Conservation (phyloP, 2,888 invertebrate genomes). For the Prosopocoilus inquinatus region DNA sequence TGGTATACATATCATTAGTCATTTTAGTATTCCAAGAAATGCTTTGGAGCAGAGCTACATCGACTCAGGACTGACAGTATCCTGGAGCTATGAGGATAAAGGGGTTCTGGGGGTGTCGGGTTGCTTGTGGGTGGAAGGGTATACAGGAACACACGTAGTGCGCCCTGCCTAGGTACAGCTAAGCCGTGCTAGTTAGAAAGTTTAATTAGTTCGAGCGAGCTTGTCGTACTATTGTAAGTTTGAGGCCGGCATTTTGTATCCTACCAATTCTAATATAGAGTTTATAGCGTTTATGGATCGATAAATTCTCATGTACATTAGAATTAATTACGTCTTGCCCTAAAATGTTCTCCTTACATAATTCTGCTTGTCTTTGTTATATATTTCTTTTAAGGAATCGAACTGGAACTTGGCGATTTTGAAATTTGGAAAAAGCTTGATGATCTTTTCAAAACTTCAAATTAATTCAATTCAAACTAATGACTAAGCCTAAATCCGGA, state of each 20-base stretch:
- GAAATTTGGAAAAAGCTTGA: too few species aligned
- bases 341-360: too few species aligned
- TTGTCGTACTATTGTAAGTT: conserved; percentile 49
- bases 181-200: conserved; percentile 52
- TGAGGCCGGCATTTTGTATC: conserved; percentile 33
- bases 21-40: conserved; percentile 30
- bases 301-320: conserved; percentile 14
- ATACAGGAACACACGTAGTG: conserved; percentile 28
- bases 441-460: too few species aligned
- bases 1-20: conserved; percentile 36
- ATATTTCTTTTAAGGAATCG: too few species aligned
- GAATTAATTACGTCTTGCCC: conserved; percentile 8
- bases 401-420: too few species aligned
- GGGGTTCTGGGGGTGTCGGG: conserved; percentile 30
- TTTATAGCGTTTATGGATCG: conserved; percentile 22
- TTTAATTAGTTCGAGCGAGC: conserved; percentile 52
- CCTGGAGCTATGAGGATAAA: conserved; percentile 46
- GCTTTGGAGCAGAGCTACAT: conserved; percentile 19
- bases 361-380: too few species aligned
- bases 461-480: too few species aligned
- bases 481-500: too few species aligned
- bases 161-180: conserved; percentile 39
- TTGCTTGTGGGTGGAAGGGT: conserved; percentile 20
- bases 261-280: conserved; percentile 21
- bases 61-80: conserved; percentile 44